These are phyloP conservation scores for Psephotus haematonotus DNA, from an alignment of 2,113 vertebrate species.

Conservation along the genomic window DNA sequence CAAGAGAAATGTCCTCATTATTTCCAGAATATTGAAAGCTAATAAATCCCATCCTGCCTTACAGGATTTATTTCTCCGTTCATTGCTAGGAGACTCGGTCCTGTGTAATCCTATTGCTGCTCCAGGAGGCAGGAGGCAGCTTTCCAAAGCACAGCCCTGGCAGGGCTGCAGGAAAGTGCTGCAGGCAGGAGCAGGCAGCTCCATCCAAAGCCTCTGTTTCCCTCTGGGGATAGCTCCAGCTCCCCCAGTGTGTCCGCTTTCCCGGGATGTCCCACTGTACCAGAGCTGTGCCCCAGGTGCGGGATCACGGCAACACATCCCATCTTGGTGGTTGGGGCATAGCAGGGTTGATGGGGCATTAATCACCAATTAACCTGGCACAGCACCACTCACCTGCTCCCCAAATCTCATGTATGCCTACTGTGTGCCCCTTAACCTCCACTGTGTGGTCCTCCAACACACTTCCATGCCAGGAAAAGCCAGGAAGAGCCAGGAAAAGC, in stretches of 20 bases:
- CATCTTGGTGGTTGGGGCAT: fast-evolving
- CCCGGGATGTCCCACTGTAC: neutral
- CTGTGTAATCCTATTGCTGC: slow-evolving; percentile 62
- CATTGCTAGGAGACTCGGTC: slow-evolving; percentile 52
- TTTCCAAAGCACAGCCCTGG: neutral
- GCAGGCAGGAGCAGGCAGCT: neutral
- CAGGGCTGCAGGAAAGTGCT: neutral
- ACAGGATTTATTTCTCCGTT: slow-evolving; percentile 59
- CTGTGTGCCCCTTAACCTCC: neutral
- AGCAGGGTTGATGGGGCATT: neutral
- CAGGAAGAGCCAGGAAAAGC: neutral
- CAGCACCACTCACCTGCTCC: neutral
- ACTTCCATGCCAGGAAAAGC: neutral
- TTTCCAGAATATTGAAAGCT: slow-evolving; percentile 63
- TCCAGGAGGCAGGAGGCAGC: neutral
- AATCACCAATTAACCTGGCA: neutral
- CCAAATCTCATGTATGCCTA: fast-evolving
- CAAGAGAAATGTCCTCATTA: slow-evolving; percentile 61
- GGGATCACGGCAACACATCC: neutral
- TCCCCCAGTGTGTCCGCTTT: neutral
- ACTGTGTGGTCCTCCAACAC: neutral
- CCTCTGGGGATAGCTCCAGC: neutral
- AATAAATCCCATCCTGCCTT: slow-evolving; percentile 63
- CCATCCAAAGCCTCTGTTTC: fast-evolving
- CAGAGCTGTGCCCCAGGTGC: fast-evolving